phyloP scores from a whole-genome alignment of 2,113 vertebrate genomes.

The Platichthys stellatus region DNA sequence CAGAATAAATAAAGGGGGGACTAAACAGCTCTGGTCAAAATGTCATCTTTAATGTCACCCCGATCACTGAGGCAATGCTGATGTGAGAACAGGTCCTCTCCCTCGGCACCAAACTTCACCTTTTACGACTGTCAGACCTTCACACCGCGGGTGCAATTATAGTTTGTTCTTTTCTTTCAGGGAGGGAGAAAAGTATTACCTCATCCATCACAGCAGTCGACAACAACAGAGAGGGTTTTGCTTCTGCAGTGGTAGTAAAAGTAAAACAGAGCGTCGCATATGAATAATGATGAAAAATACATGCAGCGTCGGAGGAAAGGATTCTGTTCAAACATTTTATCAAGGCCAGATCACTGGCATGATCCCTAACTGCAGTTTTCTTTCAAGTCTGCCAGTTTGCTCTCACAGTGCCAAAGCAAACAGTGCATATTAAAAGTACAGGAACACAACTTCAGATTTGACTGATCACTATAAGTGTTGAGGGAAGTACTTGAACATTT shows the following conservation, averaged over 20 bases:
- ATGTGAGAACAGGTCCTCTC: conserved; percentile 9
- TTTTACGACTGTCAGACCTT: conserved; percentile 28
- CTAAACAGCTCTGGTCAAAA: conserved; percentile 60
- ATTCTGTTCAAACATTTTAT: conserved; percentile 48
- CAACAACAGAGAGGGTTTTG: neutral
- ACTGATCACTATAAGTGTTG: too few species aligned
- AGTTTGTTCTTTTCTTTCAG: neutral
- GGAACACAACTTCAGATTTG: neutral
- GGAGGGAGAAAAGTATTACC: neutral
- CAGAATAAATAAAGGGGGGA: conserved; percentile 43
- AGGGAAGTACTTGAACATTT: neutral
- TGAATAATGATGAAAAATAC: conserved; percentile 37
- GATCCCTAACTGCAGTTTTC: conserved; percentile 24
- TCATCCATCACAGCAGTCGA: neutral
- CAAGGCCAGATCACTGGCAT: conserved; percentile 44
- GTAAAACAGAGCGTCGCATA: conserved; percentile 12
- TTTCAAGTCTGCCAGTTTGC: conserved; percentile 27
- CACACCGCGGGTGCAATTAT: conserved; percentile 9
- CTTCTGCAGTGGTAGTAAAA: conserved; percentile 24
- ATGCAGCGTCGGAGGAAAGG: conserved; percentile 6
- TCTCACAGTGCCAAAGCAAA: conserved; percentile 39
- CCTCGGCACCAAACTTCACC: conserved; percentile 25
- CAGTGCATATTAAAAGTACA: conserved; percentile 6
- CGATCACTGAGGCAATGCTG: neutral
- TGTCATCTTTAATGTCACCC: conserved; percentile 67